Conservation (phyloP, 2,113 vertebrate species). For the Naja naja region DNA sequence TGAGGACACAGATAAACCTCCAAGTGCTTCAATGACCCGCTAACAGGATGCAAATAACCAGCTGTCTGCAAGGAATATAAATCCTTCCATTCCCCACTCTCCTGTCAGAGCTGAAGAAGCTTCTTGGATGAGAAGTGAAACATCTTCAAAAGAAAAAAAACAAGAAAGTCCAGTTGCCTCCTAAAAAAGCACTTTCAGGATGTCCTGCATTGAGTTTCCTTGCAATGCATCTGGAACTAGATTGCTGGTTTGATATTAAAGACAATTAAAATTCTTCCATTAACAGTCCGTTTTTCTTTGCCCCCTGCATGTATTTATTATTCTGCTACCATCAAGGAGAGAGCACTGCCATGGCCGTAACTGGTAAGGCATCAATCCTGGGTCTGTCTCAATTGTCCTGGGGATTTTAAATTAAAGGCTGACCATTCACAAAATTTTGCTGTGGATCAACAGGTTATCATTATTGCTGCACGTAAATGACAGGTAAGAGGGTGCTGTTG, state of each 20-base stretch:
- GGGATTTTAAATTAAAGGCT: background rate
- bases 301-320: background rate
- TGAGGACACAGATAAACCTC: too few relatives aligned
- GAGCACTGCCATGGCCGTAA: background rate
- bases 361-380: background rate
- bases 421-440: background rate
- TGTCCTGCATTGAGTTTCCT: background rate
- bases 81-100: too few relatives aligned
- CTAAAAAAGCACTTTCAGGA: too few relatives aligned
- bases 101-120: too few relatives aligned
- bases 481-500: background rate
- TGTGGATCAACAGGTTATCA: background rate
- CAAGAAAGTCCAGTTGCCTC: too few relatives aligned
- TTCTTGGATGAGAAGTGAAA: too few relatives aligned
- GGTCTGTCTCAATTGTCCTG: background rate
- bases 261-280: background rate
- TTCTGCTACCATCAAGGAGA: background rate
- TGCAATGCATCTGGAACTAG: background rate
- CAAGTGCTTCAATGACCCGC: too few relatives aligned
- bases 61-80: too few relatives aligned
- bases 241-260: background rate
- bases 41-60: too few relatives aligned
- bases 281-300: background rate
- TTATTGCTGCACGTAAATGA: too few relatives aligned
- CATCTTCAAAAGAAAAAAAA: too few relatives aligned